These are phyloP conservation scores for Cliona cf. orientalis DNA, from an alignment of 37 sponge, comb jelly and placozoan species.

Conservation along the genomic window DNA sequence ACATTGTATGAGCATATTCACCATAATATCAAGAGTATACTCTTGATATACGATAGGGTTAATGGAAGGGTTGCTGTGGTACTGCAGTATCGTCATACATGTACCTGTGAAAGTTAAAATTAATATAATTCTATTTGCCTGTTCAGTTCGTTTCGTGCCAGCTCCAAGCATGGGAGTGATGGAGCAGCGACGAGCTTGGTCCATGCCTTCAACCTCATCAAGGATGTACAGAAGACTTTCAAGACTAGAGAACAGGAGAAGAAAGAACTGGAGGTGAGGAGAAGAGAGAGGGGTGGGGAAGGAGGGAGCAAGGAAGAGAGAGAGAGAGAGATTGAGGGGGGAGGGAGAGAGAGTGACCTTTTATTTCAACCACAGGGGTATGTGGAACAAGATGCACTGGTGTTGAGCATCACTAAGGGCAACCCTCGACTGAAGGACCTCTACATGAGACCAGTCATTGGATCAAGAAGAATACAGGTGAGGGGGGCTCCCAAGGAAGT, in stretches of 20 bases:
- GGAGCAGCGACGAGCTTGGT: constrained; percentile 33
- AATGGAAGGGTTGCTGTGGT: too few relatives aligned
- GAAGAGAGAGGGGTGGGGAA: not conserved
- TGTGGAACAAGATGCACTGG: constrained; percentile 83
- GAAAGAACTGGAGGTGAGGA: constrained; percentile 90
- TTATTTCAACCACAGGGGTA: constrained; percentile 40
- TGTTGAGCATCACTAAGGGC: constrained; percentile 62
- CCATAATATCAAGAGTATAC: too few relatives aligned
- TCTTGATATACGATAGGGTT: too few relatives aligned
- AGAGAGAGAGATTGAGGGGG: constrained; percentile 94
- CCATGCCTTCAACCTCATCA: constrained; percentile 82
- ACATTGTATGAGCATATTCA: too few relatives aligned
- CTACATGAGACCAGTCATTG: constrained; percentile 91
- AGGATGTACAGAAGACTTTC: constrained; percentile 96
- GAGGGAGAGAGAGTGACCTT: not conserved
- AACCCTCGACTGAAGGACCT: constrained; percentile 97
- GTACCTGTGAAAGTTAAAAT: too few relatives aligned
- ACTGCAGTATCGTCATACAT: too few relatives aligned
- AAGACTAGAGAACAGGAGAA: constrained; percentile 93
- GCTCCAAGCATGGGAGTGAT: constrained; percentile 30
- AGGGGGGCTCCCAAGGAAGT: too few relatives aligned
- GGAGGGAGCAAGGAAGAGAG: constrained; percentile 59
- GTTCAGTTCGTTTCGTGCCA: constrained; percentile 52
- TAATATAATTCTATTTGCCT: too few relatives aligned
- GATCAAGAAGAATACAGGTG: constrained; percentile 79